A percentile compares a stretch with the other conserved stretches of the same genome.
phyloP scores from a whole-genome alignment of 2,113 vertebrate species.

The Galemys pyrenaicus region DNA sequence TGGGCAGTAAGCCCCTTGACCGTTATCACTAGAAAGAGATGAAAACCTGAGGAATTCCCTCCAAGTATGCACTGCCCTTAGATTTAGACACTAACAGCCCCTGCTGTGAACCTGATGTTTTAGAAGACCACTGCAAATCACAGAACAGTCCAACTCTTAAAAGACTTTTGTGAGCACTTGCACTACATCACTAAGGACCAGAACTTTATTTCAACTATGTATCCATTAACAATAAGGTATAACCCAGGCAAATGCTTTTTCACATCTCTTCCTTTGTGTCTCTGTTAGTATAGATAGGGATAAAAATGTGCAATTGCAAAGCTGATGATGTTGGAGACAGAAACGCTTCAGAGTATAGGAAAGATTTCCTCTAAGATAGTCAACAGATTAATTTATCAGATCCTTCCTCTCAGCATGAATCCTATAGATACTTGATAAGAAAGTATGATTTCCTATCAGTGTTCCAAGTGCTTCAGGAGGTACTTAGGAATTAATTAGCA shows the following conservation, averaged over 20 bases:
- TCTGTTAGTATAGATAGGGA: not conserved
- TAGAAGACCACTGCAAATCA: not conserved
- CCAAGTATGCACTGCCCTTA: not conserved
- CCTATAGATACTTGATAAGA: not conserved
- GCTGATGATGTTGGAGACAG: not conserved
- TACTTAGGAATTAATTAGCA: conserved; percentile 4
- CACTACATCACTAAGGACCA: not conserved
- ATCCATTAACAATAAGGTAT: not conserved
- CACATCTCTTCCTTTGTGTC: not conserved
- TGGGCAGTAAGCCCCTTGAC: too few relatives aligned
- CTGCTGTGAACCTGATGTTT: not conserved
- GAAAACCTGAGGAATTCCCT: not conserved
- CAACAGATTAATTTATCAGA: not conserved
- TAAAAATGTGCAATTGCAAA: not conserved
- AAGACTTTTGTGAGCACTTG: not conserved
- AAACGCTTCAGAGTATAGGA: not conserved
- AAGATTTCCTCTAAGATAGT: not conserved
- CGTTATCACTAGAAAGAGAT: not conserved
- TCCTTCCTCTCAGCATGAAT: not conserved
- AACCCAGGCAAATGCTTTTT: not conserved
- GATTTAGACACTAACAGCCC: not conserved
- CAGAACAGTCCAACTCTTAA: not conserved
- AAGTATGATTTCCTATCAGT: not conserved
- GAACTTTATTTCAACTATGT: not conserved
- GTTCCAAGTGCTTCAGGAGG: not conserved